Conservation (phyloP, 2,797 vertebrate genomes). For the Vultur gryphus region DNA sequence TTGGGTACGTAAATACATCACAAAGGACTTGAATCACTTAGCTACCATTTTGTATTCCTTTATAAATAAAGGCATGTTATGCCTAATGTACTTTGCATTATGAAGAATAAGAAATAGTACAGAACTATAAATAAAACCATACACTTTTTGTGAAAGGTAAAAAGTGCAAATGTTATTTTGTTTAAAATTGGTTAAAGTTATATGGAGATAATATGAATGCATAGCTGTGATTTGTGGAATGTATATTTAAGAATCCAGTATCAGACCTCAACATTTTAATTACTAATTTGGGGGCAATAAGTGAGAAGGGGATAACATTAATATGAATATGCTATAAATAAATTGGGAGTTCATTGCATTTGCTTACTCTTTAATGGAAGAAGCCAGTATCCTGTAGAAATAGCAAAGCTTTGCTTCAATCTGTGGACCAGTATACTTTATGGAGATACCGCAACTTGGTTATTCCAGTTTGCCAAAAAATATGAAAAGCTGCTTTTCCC, state of each 20-base stretch:
- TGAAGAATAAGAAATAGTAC: neutral
- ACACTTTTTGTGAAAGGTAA: neutral
- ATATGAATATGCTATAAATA: neutral
- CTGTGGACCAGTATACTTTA: neutral
- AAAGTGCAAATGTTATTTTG: neutral
- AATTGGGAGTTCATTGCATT: neutral
- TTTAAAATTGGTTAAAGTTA: neutral
- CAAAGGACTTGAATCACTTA: neutral
- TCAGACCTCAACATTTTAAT: neutral
- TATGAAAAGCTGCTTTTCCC: neutral
- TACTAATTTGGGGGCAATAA: neutral
- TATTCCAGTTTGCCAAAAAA: neutral
- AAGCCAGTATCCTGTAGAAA: neutral
- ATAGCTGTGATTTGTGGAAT: neutral
- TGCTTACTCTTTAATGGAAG: neutral
- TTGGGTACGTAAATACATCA: neutral
- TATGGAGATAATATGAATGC: neutral
- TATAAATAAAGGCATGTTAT: neutral
- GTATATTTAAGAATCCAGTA: neutral
- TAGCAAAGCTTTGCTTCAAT: neutral
- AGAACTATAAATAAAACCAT: neutral
- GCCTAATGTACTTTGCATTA: neutral
- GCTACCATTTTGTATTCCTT: neutral
- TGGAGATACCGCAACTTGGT: neutral
- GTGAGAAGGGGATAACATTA: neutral